A percentile compares a stretch with the other conserved stretches of the same genome.
These are phyloP conservation scores for Halichoeres trimaculatus DNA, from an alignment of 2,113 vertebrate genomes.

Conservation along the genomic window DNA sequence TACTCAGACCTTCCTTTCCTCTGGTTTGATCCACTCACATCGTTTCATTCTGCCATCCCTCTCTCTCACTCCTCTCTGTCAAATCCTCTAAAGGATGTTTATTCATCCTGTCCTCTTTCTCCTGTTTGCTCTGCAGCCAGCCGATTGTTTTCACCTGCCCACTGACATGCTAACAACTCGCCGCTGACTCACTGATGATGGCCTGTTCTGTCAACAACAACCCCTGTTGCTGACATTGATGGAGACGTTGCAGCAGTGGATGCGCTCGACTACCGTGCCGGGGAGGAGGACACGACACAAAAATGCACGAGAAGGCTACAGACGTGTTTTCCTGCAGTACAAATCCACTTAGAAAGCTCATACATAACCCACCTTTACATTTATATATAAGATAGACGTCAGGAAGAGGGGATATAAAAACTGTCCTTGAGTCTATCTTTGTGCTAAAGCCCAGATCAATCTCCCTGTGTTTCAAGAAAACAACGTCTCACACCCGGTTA, in stretches of 20 bases:
- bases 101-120: slow-evolving; percentile 39
- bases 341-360: neutral
- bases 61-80: slow-evolving; percentile 19
- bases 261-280: neutral
- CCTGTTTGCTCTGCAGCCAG: slow-evolving; percentile 32
- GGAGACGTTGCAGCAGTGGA: slow-evolving; percentile 32
- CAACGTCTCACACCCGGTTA: neutral
- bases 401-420: neutral
- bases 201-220: slow-evolving; percentile 43
- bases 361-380: too few relatives aligned
- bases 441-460: too few relatives aligned
- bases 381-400: slow-evolving; percentile 3
- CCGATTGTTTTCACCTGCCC: slow-evolving; percentile 64
- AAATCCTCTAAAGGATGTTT: slow-evolving; percentile 48
- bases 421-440: neutral
- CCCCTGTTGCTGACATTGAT: slow-evolving; percentile 45
- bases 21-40: neutral
- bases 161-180: slow-evolving; percentile 55
- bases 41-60: neutral
- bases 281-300: neutral
- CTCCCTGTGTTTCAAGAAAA: neutral
- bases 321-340: neutral
- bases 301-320: slow-evolving; percentile 5
- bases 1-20: neutral
- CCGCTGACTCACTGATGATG: slow-evolving; percentile 64